These are phyloP conservation scores for Drosophila paracracens DNA, from an alignment of 2,888 invertebrate genomes.

Conservation along the genomic window DNA sequence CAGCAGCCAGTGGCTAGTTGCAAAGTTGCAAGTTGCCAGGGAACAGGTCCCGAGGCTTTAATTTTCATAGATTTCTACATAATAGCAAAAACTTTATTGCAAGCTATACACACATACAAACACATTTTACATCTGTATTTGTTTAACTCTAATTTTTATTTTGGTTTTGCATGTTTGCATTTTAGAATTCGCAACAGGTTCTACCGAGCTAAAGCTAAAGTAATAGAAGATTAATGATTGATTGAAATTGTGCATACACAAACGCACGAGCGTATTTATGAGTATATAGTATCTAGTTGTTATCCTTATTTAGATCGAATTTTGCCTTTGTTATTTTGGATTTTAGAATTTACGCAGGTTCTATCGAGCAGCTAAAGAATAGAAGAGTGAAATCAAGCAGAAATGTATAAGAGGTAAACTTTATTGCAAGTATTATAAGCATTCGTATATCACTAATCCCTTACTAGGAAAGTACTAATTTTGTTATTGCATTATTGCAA, in stretches of 20 bases:
- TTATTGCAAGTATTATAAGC: not conserved
- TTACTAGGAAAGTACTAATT: not conserved
- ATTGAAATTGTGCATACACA: not conserved
- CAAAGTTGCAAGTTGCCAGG: constrained; percentile 13
- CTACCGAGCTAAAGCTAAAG: not conserved
- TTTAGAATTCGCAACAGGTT: not conserved
- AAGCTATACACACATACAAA: not conserved
- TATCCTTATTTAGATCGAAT: not conserved
- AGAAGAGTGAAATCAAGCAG: not conserved
- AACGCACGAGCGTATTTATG: not conserved
- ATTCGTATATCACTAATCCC: not conserved
- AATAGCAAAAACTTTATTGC: constrained; percentile 2
- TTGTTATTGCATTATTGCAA: not conserved
- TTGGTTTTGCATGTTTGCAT: not conserved
- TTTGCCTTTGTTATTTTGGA: not conserved
- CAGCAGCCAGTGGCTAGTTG: constrained; percentile 23
- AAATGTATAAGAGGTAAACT: not conserved
- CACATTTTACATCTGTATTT: constrained; percentile 2
- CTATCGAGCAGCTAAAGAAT: too few relatives aligned
- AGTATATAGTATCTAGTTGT: not conserved
- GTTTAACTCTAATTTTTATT: not conserved
- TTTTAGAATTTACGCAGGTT: not conserved
- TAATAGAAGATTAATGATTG: not conserved
- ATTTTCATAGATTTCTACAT: constrained; percentile 7
- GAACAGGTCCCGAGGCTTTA: constrained; percentile 31